Evolutionary conservation across 1,140 invertebrate genomes (phyloP).

Genomic region (Rhyacophila brunnea): DNA sequence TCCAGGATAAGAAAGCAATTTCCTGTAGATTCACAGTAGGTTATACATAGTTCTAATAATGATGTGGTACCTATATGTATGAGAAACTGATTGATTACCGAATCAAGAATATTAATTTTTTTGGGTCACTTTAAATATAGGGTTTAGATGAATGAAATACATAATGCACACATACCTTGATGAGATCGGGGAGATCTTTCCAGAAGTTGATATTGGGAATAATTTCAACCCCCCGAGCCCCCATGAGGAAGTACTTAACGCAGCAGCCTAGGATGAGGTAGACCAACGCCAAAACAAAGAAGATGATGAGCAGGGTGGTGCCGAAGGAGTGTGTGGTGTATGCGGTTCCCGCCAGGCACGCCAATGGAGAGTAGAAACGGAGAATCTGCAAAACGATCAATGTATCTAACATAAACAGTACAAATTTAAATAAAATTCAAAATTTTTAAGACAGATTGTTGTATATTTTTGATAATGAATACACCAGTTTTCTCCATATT

Average conservation of each 20-base stretch:
- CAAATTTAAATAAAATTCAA: background rate
- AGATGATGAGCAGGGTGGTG: conserved; percentile 49
- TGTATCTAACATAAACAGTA: too few relatives aligned
- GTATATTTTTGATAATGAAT: background rate
- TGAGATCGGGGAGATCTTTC: conserved; percentile 54
- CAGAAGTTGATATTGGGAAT: conserved; percentile 60
- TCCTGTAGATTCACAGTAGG: too few relatives aligned
- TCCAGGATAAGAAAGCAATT: too few relatives aligned
- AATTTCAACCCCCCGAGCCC: conserved; percentile 57
- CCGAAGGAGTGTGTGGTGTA: conserved; percentile 43
- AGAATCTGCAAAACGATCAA: conserved; percentile 44
- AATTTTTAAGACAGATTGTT: background rate
- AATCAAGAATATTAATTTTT: too few relatives aligned
- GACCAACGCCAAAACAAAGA: conserved; percentile 47
- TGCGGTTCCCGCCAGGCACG: conserved; percentile 42
- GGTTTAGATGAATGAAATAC: too few relatives aligned
- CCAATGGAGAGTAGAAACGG: conserved; percentile 45
- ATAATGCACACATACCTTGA: conserved; percentile 52
- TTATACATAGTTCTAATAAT: too few relatives aligned
- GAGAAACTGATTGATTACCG: too few relatives aligned
- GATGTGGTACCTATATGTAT: too few relatives aligned
- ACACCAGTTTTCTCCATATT: too few relatives aligned
- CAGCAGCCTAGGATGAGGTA: conserved; percentile 51
- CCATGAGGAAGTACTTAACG: conserved; percentile 57
- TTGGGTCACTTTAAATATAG: too few relatives aligned